Conservation (phyloP, 2,113 vertebrate genomes). For the Argyrosomus japonicus region DNA sequence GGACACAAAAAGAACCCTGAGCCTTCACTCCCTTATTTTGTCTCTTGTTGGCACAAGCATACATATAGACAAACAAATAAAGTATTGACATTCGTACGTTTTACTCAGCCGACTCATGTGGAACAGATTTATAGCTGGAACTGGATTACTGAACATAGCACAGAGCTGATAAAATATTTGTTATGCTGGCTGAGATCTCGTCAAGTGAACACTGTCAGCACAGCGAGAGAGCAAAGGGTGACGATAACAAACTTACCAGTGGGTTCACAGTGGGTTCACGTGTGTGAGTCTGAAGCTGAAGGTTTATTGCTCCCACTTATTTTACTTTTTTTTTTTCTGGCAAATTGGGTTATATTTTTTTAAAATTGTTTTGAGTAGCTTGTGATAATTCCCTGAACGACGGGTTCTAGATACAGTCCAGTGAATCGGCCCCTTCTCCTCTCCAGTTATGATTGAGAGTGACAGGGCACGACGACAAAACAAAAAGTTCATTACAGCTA, state of each 20-base stretch:
- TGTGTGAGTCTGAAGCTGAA: background rate
- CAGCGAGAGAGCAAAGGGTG: slow-evolving; percentile 6
- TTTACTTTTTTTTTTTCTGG: background rate
- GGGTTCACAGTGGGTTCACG: background rate
- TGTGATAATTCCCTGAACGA: background rate
- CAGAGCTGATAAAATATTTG: background rate
- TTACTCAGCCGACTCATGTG: slow-evolving; percentile 5
- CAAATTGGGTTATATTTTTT: background rate
- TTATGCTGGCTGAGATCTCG: background rate
- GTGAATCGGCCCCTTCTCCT: background rate
- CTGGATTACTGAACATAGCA: background rate
- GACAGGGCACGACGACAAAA: background rate
- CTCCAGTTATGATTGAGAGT: background rate
- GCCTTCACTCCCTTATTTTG: background rate
- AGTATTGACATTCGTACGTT: slow-evolving; percentile 8
- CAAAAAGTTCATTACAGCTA: background rate
- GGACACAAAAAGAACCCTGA: background rate
- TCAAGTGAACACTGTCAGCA: background rate
- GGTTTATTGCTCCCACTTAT: background rate
- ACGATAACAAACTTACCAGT: slow-evolving; percentile 8
- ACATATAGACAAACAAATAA: background rate
- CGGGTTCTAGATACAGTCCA: background rate
- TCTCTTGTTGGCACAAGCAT: background rate
- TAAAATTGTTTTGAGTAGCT: background rate
- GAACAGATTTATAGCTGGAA: background rate